Evolutionary conservation across 1,140 invertebrate species (phyloP), one percentile per base, ranked within the genome.

Genomic region (Drosophila equinoxialis): DNA sequence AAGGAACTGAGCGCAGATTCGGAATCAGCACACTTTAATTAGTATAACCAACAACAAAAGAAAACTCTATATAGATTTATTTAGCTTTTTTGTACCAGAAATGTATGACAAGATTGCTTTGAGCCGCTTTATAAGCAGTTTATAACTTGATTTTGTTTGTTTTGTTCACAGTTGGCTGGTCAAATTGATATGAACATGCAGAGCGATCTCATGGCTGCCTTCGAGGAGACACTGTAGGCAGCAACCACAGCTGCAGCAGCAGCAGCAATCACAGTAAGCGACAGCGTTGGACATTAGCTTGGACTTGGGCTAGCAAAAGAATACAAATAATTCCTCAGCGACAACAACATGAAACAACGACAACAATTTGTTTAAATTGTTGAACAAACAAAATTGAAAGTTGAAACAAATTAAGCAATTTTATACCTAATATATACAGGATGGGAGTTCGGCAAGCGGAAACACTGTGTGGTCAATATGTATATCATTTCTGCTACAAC

Each of bases 161-260:
- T 37, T 11, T 37, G 8, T 45, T 37, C 95, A 62, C 95, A 98
- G 98, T 96, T 98, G 96, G 97, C 97, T 63, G 96, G 97, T 64
- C 96, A 97, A 93, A 99, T 99, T 90, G 98, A 99, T 92, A 98
- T 99, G 97, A 99, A 98, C 93, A 96, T 97, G 94, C 98, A 99
- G 93, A 98, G 98, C 94, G 98, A 99, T 94, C 94, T 99, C 91
- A 98, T 99, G 97, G 97, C 98, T 90, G 97, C 97, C 66, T 99
- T 99, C 93, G 98, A 99, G 94, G 97, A 98, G 94, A 97, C 96
- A 51, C 95, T 98, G 94, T 97, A 96, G 90, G 84, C 58, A 79
- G 83, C 83, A 60, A 33, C 60, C 58, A 60, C 70, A 60, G 64
- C 66, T 63, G 54, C 14, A 4, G 11, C 26, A 10, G 23, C 23